phyloP scores from a whole-genome alignment of 2,797 vertebrate species.

The Notoglanidium macrostoma region DNA sequence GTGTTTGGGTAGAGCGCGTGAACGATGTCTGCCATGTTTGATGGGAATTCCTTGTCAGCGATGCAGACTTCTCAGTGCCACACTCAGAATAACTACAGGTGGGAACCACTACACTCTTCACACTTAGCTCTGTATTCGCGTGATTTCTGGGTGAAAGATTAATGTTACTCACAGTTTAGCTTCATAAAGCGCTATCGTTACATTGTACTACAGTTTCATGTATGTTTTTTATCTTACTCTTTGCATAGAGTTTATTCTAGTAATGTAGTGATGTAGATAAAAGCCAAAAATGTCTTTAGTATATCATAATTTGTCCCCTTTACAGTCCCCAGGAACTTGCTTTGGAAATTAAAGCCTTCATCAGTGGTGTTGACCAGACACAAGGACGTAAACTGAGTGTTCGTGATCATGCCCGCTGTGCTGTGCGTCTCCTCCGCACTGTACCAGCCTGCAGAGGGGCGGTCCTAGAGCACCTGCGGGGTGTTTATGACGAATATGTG shows the following conservation, averaged over 20 bases:
- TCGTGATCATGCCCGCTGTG: conserved; percentile 87
- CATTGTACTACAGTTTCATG: not conserved
- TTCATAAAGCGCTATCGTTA: not conserved
- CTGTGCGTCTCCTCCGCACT: conserved; percentile 85
- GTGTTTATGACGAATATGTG: conserved; percentile 90
- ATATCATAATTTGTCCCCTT: not conserved
- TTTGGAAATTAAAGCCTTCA: conserved; percentile 92
- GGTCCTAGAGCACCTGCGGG: conserved; percentile 86
- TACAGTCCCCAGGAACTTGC: conserved; percentile 85
- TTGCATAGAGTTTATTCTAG: not conserved
- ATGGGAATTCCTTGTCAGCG: conserved; percentile 73
- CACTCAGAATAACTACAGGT: conserved; percentile 73
- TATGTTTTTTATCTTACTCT: not conserved
- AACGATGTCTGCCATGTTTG: conserved; percentile 77
- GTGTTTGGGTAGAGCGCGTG: conserved; percentile 58
- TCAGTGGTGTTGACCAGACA: conserved; percentile 83
- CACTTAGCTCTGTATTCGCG: not conserved
- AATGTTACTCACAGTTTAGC: not conserved
- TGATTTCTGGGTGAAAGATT: no score
- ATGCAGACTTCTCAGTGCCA: conserved; percentile 76
- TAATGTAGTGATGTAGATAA: not conserved
- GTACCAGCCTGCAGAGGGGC: conserved; percentile 87
- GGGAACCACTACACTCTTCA: conserved; percentile 50
- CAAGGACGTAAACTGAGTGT: conserved; percentile 87
- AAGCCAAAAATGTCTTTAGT: not conserved